Base-by-base conservation (phyloP, 1,140 invertebrate species). In the Diabrotica virgifera region DNA sequence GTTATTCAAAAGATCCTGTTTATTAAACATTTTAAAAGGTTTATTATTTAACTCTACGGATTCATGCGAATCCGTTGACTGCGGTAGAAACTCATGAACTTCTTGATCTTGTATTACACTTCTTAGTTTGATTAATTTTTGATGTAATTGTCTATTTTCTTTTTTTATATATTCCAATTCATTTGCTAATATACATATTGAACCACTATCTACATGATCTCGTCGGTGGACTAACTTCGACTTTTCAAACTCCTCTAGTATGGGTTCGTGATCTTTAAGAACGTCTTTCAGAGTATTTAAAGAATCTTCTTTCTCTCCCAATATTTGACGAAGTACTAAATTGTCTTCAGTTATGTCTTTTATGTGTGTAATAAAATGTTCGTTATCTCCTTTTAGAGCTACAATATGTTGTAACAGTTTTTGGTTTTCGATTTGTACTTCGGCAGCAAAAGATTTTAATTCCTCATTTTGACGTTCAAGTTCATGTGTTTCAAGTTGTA, bases 31-130 rank as follows among this genome's bases (percentile, higher is more conserved):
- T 24, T 24, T 24, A 24, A 24, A 4, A 24, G 24, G 24, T 24
- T 24, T 1, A 4, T 24, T 1, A 4, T 24, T 24, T 4, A 24
- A 24, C 24, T 24, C 24, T 24, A 24, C 24, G 24, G 24, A 24
- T 24, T 24, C 24, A 24, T 1, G 24, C 4, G 74, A 72, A 9
- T 50, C 60, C 51, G 70, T 73, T 5, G 72, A 70, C 63, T 75
- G 70, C 52, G 67, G 63, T 12, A 75, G 50, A 69, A 75, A 70
- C 46, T 62, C 40, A n/a, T 70, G 61, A 13, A 71, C 24, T 36
- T 74, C 69, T 24, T 72, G 55, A 59, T 75, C 69, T 8, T 50
- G 56, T 3, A 24, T 9, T 12, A 24, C 40, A 37, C n/a, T 36
- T 36, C 12, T 36, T 8, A 53, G 35, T 46, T 37, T 24, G 14